Evolutionary conservation across 1,140 invertebrate genomes (phyloP), one percentile per base, ranked within the genome.

Genomic region (Camponotus pennsylvanicus): DNA sequence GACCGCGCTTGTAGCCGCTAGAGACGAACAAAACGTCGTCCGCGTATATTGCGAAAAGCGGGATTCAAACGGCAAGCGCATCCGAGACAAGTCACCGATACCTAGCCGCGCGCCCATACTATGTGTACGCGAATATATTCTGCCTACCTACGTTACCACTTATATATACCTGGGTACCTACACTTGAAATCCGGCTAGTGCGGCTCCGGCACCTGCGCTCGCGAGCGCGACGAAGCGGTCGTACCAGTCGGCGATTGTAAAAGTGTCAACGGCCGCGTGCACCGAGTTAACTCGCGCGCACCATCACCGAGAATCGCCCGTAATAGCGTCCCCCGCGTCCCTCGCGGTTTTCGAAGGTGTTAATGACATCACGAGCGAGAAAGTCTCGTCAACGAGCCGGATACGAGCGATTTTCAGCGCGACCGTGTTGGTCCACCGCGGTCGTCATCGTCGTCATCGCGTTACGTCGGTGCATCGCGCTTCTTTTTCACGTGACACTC

Each of bases 11-110:
- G 88, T 89, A 80, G 80, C 78, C 79, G 79, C 83, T 83, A 78
- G 70, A 80, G 70, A 90, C 86, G 89, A 90, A 86, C 89, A 86
- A 88, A 90, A 90, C 83, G 86, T 90, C 89, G 77, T 55, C 32
- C 75, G 73, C 59, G 75, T 66, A 61, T 83, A 83, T 88, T 71
- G 86, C 86, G 89, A 88, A 90, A 90, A 90, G 66, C 73, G 64
- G 59, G 71, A 88, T 85, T 90, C 88, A 89, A 87, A 78, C 78
- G 66, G 79, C 85, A 71, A 67, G 21, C 61, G 69, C 18, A 27
- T 49, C 57, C 37, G 61, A 55, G 83, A 52, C 59, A 75, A 78
- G 42, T 64, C 61, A 40, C 67, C 86, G 87, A 86, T 61, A 75
- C 32, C 42, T 59, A 70, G 49, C 75, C 52, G 57, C 71, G 55